Base-by-base conservation (phyloP, 2,113 vertebrate species). In the Corydoras maculifer region DNA sequence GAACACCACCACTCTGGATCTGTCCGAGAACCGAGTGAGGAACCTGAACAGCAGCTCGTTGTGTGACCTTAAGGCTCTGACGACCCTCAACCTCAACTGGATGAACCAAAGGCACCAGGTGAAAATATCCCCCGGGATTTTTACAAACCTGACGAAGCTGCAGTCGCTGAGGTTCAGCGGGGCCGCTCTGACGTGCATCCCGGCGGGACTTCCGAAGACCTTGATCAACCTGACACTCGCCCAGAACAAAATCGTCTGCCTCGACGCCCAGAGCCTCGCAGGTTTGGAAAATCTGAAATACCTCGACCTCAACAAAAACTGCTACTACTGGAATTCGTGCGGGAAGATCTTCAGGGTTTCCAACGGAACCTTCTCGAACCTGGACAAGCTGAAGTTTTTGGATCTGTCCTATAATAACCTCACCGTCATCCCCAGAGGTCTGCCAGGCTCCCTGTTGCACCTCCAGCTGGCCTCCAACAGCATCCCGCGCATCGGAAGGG, bases 11-110 rank as follows among this genome's bases (percentile, higher is more conserved):
- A 74, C 79, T 54, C 78, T 91, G 0, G 74, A 89, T 48, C 73
- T 91, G 4, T 88, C 88, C 2, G 66, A 87, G 8, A 93, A 93
- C 69, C 3, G 0, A 5, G 90, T 94, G 49, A 51, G 8, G 0
- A 70, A 80, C 0, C 58, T 93, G 75, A 79, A 77, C 0, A 72
- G 3, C 1, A 0, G 76, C 13, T 79, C 68, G 0, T 85, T 92
- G 79, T 70, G 73, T 2, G 18, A 73, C 2, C 78, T 90, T 65
- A 2, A 10, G 54, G 87, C 90, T 60, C 55, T 91, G 73, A 83
- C 72, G 9, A 3, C 9, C 35, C 86, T 94, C 4, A 71, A 85
- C 70, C 66, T 90, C 9, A 75, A 61, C 32, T 72, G 64, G 69
- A 81, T 84, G 31, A 82, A 81, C 73, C 55, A 73, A 0, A 2